Percentiles rank a stretch among this genome's conserved stretches.
Conservation (phyloP, 2,888 invertebrate genomes). For the Melolontha melolontha region DNA sequence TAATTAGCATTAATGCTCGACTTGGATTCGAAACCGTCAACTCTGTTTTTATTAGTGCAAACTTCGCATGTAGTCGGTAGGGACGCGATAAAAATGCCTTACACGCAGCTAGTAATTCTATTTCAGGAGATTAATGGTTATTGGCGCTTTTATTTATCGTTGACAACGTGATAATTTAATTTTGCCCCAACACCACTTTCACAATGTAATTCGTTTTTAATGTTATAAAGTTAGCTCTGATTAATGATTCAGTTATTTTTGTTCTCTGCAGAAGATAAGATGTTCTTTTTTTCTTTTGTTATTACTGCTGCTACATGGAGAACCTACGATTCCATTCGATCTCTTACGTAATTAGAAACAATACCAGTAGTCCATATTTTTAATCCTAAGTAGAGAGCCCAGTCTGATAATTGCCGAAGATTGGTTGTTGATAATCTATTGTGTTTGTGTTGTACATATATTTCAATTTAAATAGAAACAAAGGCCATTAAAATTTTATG, state of each 20-base stretch:
- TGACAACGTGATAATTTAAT: constrained; percentile 45
- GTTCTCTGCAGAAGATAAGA: constrained; percentile 10
- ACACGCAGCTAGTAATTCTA: constrained; percentile 45
- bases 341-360: constrained; percentile 9
- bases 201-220: constrained; percentile 32
- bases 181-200: constrained; percentile 37
- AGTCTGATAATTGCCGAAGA: not conserved
- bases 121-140: constrained; percentile 44
- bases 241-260: constrained; percentile 15
- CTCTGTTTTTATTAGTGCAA: constrained; percentile 32
- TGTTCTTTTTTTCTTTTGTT: constrained; percentile 1
- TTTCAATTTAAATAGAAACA: too few relatives aligned
- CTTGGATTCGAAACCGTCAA: constrained; percentile 12
- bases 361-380: constrained; percentile 10
- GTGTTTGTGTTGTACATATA: too few relatives aligned
- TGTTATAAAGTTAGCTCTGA: constrained; percentile 16
- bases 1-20: constrained; percentile 45
- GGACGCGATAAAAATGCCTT: constrained; percentile 38
- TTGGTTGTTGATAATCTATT: not conserved
- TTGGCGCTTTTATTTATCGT: constrained; percentile 44
- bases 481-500: too few relatives aligned
- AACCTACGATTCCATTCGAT: not conserved
- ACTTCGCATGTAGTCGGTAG: constrained; percentile 38
- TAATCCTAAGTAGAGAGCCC: not conserved
- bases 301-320: not conserved